Evolutionary conservation across 2,113 vertebrate genomes (phyloP).

Genomic region (Origma solitaria): DNA sequence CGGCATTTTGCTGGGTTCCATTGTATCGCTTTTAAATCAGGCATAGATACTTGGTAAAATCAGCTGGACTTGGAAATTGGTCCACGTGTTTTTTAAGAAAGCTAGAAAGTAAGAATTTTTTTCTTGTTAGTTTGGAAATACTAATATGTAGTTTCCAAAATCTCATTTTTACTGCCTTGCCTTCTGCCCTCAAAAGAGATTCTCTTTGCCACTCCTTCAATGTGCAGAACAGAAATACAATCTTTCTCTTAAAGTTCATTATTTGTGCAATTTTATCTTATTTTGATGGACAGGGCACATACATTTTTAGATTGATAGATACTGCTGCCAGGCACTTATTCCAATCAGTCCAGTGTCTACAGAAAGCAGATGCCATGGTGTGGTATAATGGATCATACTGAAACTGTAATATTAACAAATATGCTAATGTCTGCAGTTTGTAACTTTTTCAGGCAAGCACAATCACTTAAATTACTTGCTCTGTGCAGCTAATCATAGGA

Average conservation of each 20-base stretch:
- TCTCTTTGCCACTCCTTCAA: background rate
- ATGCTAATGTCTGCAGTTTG: background rate
- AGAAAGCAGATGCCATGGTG: background rate
- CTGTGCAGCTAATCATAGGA: background rate
- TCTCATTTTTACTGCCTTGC: background rate
- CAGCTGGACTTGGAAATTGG: background rate
- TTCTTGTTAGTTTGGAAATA: background rate
- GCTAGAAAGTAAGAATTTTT: background rate
- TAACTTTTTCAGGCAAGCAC: background rate
- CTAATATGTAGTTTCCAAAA: background rate
- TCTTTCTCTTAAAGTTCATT: background rate
- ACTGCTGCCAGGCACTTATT: background rate
- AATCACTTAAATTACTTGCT: background rate
- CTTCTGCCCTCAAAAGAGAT: background rate
- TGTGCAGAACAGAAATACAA: background rate
- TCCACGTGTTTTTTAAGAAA: background rate
- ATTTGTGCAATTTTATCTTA: background rate
- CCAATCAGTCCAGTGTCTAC: background rate
- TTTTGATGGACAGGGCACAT: background rate
- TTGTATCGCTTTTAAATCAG: accelerated
- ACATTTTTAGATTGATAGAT: background rate
- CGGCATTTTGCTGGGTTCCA: background rate
- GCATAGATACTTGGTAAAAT: background rate
- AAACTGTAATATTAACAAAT: background rate
- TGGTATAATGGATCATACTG: background rate